Evolutionary conservation across 2,113 vertebrate genomes (phyloP).

Genomic region (Psilopsiagon aymara): DNA sequence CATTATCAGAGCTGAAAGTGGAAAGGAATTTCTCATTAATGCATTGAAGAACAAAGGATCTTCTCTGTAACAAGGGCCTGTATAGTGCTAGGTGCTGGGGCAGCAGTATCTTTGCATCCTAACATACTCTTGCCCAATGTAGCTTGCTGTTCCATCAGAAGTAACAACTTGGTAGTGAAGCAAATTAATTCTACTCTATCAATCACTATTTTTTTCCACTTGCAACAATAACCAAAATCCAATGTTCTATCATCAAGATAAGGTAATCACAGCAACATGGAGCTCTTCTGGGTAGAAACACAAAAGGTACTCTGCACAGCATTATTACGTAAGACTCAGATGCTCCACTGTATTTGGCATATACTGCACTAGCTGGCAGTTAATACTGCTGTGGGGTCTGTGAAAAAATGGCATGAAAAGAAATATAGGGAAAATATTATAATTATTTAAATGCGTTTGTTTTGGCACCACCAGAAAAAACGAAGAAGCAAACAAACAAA

Average conservation of each 20-base stretch:
- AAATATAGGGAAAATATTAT: not conserved
- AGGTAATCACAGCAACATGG: not conserved
- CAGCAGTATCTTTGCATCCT: not conserved
- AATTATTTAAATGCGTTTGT: not conserved
- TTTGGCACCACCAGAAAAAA: not conserved
- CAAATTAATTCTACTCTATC: not conserved
- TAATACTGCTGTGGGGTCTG: not conserved
- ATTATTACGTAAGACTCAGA: not conserved
- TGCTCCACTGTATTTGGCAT: not conserved
- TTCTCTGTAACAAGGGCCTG: not conserved
- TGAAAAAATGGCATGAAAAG: not conserved
- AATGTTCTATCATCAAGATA: not conserved
- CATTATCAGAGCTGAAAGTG: not conserved
- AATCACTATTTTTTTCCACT: not conserved
- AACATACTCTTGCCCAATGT: accelerated
- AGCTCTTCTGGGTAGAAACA: not conserved
- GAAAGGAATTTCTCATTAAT: not conserved
- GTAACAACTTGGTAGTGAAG: not conserved
- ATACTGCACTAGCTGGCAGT: not conserved
- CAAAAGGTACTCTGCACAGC: not conserved
- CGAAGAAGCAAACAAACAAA: not conserved
- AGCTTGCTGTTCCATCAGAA: not conserved
- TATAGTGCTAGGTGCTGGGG: not conserved
- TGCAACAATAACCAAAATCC: not conserved
- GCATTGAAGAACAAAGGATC: not conserved